Evolutionary conservation across 2,113 vertebrate genomes (phyloP).

Genomic region (Carassius carassius): DNA sequence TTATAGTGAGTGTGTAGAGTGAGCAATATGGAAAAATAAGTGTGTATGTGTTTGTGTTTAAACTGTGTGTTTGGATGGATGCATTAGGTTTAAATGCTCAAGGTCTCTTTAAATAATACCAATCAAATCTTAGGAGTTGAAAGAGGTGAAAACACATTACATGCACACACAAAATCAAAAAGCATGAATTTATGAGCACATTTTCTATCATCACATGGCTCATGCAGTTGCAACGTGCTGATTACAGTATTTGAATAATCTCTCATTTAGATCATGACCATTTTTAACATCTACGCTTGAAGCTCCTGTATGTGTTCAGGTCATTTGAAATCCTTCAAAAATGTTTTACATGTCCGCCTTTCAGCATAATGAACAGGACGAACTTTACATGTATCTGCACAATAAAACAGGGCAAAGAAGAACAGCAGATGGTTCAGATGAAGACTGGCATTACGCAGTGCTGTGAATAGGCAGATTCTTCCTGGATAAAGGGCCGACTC

Average conservation of each 20-base stretch:
- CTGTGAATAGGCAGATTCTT: neutral
- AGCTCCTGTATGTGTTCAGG: neutral
- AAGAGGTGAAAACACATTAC: neutral
- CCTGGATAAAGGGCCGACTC: slow-evolving; percentile 6
- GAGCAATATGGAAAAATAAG: neutral
- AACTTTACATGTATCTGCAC: neutral
- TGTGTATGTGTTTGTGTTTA: neutral
- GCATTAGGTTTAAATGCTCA: neutral
- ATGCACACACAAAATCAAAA: slow-evolving; percentile 3
- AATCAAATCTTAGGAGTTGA: neutral
- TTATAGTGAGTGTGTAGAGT: neutral
- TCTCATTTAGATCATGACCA: neutral
- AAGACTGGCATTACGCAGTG: neutral
- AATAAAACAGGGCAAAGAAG: neutral
- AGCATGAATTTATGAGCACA: slow-evolving; percentile 8
- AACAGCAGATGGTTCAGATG: neutral
- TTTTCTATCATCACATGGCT: slow-evolving; percentile 2
- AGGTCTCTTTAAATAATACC: neutral
- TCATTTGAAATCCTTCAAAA: neutral
- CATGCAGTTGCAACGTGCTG: neutral
- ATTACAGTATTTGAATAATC: neutral
- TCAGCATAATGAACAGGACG: neutral
- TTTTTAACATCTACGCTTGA: neutral
- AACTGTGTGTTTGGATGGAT: too few species aligned
- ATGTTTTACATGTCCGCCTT: neutral